Evolutionary conservation across 1,140 invertebrate genomes (phyloP), one percentile per base, ranked within the genome.

Genomic region (Dryas iulia): DNA sequence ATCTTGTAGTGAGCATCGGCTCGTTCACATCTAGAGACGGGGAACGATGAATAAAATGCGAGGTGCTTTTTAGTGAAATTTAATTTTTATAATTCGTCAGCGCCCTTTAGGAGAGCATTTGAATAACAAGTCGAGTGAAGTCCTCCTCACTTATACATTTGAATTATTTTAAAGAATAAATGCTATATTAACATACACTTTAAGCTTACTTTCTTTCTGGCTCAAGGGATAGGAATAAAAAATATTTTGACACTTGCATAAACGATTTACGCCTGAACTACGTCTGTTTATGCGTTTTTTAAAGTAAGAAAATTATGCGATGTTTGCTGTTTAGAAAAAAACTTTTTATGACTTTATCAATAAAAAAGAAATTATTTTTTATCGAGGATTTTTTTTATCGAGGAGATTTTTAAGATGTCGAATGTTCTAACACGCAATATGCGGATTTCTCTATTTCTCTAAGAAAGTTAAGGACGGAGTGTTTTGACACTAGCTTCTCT

Each of bases 1-100:
- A 85, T 84, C 84, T 84, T 86, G 86, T 79, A 87, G 73, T 82
- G 85, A 90, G 79, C 85, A 83, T 87, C 83, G 78, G 65, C 76
- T 71, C 80, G 79, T 86, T 84, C 79, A 73, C 79, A 83, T 85
- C 83, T 87, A 74, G 76, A 86, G 83, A 82, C 24, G 53, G 24
- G 53, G 76, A 79, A 76, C 73, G 76, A 61, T 75, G 83, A 82
- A 81, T 83, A 82, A 86, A 84, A 87, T 81, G 79, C 74, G 65
- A 77, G 75, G 70, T 73, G 71, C 73, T 80, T 79, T 83, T 78
- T 74, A 78, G 72, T 73, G 61, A 66, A 83, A 82, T 82, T 76
- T 70, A 75, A 73, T 76, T 79, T 77, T 82, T 79, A 77, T 79
- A 78, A 84, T 82, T 86, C 79, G 68, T 70, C 71, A 75, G 57